A percentile compares a stretch with the other conserved stretches of the same genome.
Conservation (phyloP, 2,797 vertebrate genomes). For the Bucorvus abyssinicus region DNA sequence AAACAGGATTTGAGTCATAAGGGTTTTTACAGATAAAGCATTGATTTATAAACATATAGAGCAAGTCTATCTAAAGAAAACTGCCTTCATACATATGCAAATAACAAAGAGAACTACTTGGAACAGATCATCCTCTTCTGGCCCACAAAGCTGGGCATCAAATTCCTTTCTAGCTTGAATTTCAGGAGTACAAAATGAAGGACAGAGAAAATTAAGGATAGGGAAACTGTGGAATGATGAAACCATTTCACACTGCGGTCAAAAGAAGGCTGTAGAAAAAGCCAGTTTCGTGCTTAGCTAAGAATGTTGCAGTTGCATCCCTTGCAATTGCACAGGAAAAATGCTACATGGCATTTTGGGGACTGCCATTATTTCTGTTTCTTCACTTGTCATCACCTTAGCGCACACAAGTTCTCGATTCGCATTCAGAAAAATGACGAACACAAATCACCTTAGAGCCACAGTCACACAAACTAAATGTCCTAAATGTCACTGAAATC, state of each 20-base stretch:
- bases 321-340: not conserved
- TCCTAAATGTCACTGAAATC: not conserved
- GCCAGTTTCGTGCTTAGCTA: not conserved
- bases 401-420: not conserved
- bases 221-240: not conserved
- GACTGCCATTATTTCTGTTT: not conserved
- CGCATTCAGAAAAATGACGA: not conserved
- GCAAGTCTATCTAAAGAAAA: conserved; percentile 18
- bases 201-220: not conserved
- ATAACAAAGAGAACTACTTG: not conserved
- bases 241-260: not conserved
- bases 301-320: not conserved
- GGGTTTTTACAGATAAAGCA: conserved; percentile 14
- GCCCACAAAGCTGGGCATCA: not conserved
- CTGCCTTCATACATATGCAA: not conserved
- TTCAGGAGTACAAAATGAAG: not conserved
- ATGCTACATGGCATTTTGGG: not conserved
- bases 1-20: conserved; percentile 34
- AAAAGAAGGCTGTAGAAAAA: not conserved
- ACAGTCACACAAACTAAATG: not conserved
- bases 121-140: not conserved
- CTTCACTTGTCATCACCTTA: not conserved
- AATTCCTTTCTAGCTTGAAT: not conserved
- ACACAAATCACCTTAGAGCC: not conserved
- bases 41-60: not conserved